Base-by-base conservation (phyloP, 2,113 vertebrate genomes). In the Psittacula cyanocephala region DNA sequence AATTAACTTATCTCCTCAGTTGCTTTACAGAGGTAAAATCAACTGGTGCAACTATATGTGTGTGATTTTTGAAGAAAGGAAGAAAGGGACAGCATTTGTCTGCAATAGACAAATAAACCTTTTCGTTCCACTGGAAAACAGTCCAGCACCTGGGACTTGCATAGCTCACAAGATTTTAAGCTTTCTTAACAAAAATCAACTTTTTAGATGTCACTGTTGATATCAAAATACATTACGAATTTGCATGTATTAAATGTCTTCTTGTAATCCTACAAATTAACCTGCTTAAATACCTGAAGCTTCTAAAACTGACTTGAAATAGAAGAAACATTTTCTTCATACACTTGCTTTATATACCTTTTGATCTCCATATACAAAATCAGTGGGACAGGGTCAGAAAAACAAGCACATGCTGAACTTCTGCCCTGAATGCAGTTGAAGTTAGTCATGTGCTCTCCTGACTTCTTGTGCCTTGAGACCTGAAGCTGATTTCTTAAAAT, bases 251-350 rank as follows among this genome's bases (percentile, higher is more conserved):
- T 88, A 83, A 85, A 44, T 28, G 2, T 65, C 29, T 83, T 44
- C 57, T 83, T 35, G 52, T 15, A 88, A 57, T 88, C 44, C 22
- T 90, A 6, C 85, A 63, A 81, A n/a, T 81, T 81, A 89, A 29
- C 65, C 43, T 94, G 28, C 43, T 87, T 94, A 92, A 94, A 92
- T 84, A 46, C n/a, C 18, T 67, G 74, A 87, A 49, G 37, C 47
- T 94, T 97, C 67, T 46, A 71, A 95, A 97, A 89, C 11, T 84
- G 41, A 33, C 20, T 84, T 71, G 83, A 81, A 94, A 78, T 91
- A 86, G 55, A 84, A 87, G 59, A 79, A 92, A 95, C 10, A 7
- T 11, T 96, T 96, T 52, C 31, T 95, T 87, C 46, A 84, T 81
- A 20, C 8, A 35, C 67, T 80, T 93, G 46, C 44, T 78, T 44